phyloP scores from a whole-genome alignment of 2,113 vertebrate species.

The Actinemys pallida region DNA sequence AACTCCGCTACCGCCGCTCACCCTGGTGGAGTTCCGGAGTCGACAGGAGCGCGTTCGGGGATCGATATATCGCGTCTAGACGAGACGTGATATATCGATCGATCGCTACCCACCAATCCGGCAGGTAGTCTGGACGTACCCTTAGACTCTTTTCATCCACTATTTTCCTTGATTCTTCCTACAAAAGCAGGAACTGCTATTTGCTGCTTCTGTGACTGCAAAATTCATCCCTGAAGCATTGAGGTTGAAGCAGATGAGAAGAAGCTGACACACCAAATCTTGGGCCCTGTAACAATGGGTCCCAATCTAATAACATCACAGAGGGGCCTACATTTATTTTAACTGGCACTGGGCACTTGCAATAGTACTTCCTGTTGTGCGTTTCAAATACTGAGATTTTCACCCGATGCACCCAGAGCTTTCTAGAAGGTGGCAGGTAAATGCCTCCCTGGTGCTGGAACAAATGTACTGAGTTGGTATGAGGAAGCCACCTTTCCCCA shows the following conservation, averaged over 20 bases:
- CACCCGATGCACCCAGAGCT: not conserved
- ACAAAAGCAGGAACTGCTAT: not conserved
- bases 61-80: too few species aligned
- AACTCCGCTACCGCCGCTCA: too few species aligned
- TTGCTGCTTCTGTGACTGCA: slow-evolving; percentile 14
- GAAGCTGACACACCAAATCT: not conserved
- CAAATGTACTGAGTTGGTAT: not conserved
- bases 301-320: not conserved
- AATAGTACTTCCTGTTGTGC: fast-evolving
- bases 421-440: slow-evolving; percentile 37
- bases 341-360: not conserved
- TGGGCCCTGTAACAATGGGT: not conserved
- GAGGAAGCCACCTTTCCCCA: slow-evolving; percentile 21
- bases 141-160: not conserved
- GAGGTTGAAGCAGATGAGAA: slow-evolving; percentile 5
- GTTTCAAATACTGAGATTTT: not conserved
- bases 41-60: too few species aligned
- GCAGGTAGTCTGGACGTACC: too few species aligned
- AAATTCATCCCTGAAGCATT: slow-evolving; percentile 9
- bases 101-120: too few species aligned
- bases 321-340: not conserved
- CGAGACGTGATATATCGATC: too few species aligned
- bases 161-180: not conserved
- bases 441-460: not conserved
- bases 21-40: too few species aligned